phyloP scores from a whole-genome alignment of 2,888 invertebrate species.

The Noctua janthe region DNA sequence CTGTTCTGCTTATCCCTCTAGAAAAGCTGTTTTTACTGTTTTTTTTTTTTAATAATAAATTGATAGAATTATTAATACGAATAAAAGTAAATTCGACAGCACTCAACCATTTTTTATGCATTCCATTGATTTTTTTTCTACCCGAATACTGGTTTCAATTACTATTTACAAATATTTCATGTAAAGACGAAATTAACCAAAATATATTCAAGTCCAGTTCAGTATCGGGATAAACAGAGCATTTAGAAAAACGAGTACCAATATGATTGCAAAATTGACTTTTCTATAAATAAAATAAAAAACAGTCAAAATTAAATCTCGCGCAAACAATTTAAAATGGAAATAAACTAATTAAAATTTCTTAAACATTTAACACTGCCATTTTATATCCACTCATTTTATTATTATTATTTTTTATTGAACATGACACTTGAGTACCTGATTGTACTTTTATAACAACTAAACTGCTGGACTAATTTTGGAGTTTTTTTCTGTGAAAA shows the following conservation, averaged over 20 bases:
- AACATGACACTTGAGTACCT: slow-evolving; percentile 79
- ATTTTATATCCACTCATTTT: slow-evolving; percentile 62
- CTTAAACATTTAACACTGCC: slow-evolving; percentile 64
- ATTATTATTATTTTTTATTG: slow-evolving; percentile 66
- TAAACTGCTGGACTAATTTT: slow-evolving; percentile 63
- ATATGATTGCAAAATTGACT: slow-evolving; percentile 8
- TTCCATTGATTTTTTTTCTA: background rate
- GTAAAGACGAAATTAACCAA: background rate
- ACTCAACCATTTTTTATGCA: background rate
- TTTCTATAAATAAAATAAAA: background rate
- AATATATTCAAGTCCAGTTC: background rate
- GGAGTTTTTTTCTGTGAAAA: slow-evolving; percentile 32
- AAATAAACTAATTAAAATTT: slow-evolving; percentile 64
- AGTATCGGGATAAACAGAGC: background rate
- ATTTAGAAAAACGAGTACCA: background rate
- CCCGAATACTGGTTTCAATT: background rate
- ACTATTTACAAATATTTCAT: slow-evolving; percentile 6
- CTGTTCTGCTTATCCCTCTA: slow-evolving; percentile 14
- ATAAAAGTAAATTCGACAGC: slow-evolving; percentile 1
- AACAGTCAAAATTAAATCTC: slow-evolving; percentile 53
- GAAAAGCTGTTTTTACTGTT: background rate
- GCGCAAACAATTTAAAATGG: slow-evolving; percentile 51
- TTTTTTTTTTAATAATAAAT: background rate
- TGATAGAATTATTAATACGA: background rate
- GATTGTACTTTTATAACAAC: slow-evolving; percentile 78